Evolutionary conservation across 1,140 invertebrate genomes (phyloP), one percentile per base, ranked within the genome.

Genomic region (Dolichoris vasculosae): DNA sequence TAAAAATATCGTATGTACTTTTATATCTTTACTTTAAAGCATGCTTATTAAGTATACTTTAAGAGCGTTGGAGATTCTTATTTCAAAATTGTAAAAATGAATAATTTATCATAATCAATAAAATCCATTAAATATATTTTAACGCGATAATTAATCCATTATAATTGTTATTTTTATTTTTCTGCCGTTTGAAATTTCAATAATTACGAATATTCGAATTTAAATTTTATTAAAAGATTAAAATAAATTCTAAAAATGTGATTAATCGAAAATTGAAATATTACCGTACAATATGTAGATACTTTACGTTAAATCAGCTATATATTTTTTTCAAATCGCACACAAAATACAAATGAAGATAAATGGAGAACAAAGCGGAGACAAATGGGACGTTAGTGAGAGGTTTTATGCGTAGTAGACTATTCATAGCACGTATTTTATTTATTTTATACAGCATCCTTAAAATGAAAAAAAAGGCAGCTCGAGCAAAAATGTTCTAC

Each of bases 401-500:
- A n/a, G 43, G n/a, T 81, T 69, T 69, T 43, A 81, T 67, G 32
- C 40, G 3, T 9, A 67, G 26, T 32, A 40, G 20, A 67, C 11
- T 38, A 67, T 81, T 26, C 63, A 35, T 17, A 48, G 38, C 7
- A 26, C 4, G 46, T 59, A 63, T 59, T 76, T 83, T 83, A 55
- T 75, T 63, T 43, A 75, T 43, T 73, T 43, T 73, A 43, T 26
- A 73, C 69, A 43, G 69, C 40, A 43, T 73, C 40, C n/a, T n/a
- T 3, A 11, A 43, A 20, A 43, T 26, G 38, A 43, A 73, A 73
- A 43, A 73, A 73, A 23, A 73, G n/a, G 35, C 40, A 26, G 17
- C 55, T 30, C 7, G 38, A 51, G 67, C 77, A 81, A 76, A 85
- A 85, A 85, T 76, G 71, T 76, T 77, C 55, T 83, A 85, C 85